Evolutionary conservation across 2,797 vertebrate species (phyloP), one percentile per base, ranked within the genome.

Genomic region (Parotocinclus haroldoi): DNA sequence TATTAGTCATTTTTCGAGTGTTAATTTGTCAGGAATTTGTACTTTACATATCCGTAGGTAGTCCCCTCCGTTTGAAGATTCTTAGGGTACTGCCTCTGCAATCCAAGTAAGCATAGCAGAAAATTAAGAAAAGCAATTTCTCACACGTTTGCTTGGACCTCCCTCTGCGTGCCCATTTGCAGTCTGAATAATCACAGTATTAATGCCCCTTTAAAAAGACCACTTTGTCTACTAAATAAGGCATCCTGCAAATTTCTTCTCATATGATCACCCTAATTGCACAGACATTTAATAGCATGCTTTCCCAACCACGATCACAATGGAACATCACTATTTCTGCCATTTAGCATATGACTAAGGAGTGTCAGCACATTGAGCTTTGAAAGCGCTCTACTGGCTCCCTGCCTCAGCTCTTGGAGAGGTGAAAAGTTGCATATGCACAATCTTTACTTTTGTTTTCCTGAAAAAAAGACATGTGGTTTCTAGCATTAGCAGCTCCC

Each of bases 251-350:
- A 92, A 95, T 94, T 94, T 92, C 89, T 94, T 91, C 92, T 91
- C 89, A 91, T 84, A 91, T 87, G 89, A 89, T 81, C 80, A 46
- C 85, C 89, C 92, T 96, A 95, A 96, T 96, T 96, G 91, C 91
- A 89, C 93, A 92, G 92, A 92, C 90, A 93, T 95, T 93, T 92
- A 96, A 94, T 93, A 92, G 92, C 84, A 85, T 91, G 84, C 91
- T 94, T 93, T 93, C 88, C 92, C 88, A 86, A 90, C 92, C 92
- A 91, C 89, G 87, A 90, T 91, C 89, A 90, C 92, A 91, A 91
- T 91, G 89, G 94, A 92, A 92, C 91, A 90, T 90, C 86, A 84
- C 91, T 90, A 91, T 89, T 91, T 86, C 87, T 83, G 90, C 92
- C 93, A 92, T 91, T 94, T 92, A 88, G 93, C 91, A 92, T 89